Conservation (phyloP, 2,888 invertebrate genomes). For the Trichopoda pennipes region DNA sequence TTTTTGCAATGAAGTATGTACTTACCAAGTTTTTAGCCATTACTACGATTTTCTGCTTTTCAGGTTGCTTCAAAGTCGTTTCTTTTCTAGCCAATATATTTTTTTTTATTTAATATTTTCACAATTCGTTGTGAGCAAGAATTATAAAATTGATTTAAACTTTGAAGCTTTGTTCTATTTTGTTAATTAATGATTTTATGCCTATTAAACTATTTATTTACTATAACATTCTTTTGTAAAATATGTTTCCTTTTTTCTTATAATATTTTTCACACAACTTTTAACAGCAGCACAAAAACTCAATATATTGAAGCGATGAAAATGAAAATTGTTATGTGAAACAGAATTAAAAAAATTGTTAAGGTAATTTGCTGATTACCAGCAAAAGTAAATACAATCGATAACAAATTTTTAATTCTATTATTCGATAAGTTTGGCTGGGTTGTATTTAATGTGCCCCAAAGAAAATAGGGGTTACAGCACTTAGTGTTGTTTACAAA, state of each 20-base stretch:
- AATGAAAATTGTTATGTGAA: conserved; percentile 59
- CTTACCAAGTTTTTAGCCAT: conserved; percentile 70
- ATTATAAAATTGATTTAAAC: neutral
- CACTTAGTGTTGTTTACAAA: too few relatives aligned
- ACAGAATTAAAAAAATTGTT: conserved; percentile 46
- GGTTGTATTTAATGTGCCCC: neutral
- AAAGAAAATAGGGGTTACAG: too few relatives aligned
- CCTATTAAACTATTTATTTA: neutral
- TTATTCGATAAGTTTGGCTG: neutral
- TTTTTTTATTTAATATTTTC: conserved; percentile 21
- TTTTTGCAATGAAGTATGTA: conserved; percentile 31
- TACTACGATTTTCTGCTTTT: conserved; percentile 43
- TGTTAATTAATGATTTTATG: neutral
- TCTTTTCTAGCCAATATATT: conserved; percentile 1
- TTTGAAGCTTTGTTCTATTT: neutral
- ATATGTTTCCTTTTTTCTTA: conserved; percentile 24
- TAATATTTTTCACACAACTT: conserved; percentile 45
- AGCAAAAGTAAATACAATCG: conserved; percentile 29
- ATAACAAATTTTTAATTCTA: conserved; percentile 1
- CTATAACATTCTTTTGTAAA: conserved; percentile 11
- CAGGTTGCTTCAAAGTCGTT: conserved; percentile 1
- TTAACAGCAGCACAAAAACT: conserved; percentile 43
- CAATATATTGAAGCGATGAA: conserved; percentile 49
- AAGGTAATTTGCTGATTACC: conserved; percentile 23
- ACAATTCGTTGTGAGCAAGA: conserved; percentile 26